These are phyloP conservation scores for Enoplolaimus lenunculus DNA, from an alignment of 2,888 invertebrate species.

Conservation along the genomic window DNA sequence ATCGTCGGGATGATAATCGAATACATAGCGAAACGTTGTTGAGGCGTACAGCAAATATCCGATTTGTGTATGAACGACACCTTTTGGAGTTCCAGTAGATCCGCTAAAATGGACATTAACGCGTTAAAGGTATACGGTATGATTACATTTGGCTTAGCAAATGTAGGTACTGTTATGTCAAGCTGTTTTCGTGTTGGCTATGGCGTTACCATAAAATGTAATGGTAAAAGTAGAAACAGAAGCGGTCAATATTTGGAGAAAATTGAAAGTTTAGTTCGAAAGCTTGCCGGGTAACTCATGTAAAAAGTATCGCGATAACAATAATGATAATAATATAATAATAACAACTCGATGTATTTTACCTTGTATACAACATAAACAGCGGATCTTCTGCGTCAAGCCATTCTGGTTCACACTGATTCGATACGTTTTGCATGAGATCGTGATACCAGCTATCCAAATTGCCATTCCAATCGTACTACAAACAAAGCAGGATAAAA, in stretches of 20 bases:
- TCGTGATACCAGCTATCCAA: constrained; percentile 87
- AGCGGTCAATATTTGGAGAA: too few relatives aligned
- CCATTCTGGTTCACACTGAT: constrained; percentile 82
- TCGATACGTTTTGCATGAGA: constrained; percentile 62
- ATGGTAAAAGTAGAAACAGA: too few relatives aligned
- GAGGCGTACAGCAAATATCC: constrained; percentile 87
- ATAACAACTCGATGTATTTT: too few relatives aligned
- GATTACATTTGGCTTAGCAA: too few relatives aligned
- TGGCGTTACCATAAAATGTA: too few relatives aligned
- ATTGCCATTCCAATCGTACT: constrained; percentile 41
- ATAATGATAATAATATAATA: too few relatives aligned
- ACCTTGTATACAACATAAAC: constrained; percentile 92
- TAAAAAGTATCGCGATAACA: too few relatives aligned
- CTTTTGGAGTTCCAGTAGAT: constrained; percentile 95
- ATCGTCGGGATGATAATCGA: constrained; percentile 53
- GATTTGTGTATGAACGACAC: constrained; percentile 78
- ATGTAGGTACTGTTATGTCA: too few relatives aligned
- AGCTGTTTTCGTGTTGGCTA: too few relatives aligned
- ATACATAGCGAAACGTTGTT: constrained; percentile 79
- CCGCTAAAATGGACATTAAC: constrained; percentile 51
- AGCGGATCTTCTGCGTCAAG: constrained; percentile 86
- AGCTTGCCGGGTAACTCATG: too few relatives aligned
- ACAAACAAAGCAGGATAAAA: constrained; percentile 9
- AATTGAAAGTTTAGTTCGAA: too few relatives aligned
- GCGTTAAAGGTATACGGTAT: background rate